A percentile compares a stretch with the other conserved stretches of the same genome.
phyloP scores from a whole-genome alignment of 2,113 vertebrate genomes.

The Colistium nudipinnis region DNA sequence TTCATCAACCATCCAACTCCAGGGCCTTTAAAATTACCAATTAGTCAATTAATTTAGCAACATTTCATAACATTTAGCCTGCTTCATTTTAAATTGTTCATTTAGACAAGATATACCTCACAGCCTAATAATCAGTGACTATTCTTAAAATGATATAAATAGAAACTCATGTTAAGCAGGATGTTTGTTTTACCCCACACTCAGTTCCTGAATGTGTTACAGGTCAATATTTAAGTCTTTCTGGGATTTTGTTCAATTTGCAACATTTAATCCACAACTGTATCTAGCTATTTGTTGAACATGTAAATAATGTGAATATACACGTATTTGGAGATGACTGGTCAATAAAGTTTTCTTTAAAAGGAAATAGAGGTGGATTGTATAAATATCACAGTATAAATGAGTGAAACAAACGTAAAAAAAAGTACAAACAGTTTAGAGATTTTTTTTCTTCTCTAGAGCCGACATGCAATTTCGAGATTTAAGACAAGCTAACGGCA shows the following conservation, averaged over 20 bases:
- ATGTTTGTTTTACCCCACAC: not conserved
- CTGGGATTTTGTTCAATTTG: not conserved
- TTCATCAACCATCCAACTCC: not conserved
- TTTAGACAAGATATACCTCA: not conserved
- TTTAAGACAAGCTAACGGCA: too few species aligned
- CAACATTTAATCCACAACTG: not conserved
- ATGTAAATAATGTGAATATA: not conserved
- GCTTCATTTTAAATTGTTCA: not conserved
- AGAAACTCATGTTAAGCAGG: not conserved
- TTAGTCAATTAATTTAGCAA: too few species aligned
- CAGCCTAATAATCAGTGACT: not conserved
- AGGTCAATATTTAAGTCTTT: not conserved
- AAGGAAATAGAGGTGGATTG: not conserved
- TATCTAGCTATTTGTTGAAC: not conserved
- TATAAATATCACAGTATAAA: too few species aligned
- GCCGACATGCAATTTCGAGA: too few species aligned
- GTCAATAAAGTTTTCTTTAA: constrained; percentile 4
- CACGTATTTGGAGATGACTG: not conserved
- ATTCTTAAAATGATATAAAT: not conserved
- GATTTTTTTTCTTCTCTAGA: too few species aligned
- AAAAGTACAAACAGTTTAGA: too few species aligned
- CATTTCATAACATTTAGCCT: too few species aligned
- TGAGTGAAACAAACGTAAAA: too few species aligned
- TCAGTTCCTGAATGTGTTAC: not conserved
- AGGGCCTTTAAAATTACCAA: not conserved